phyloP scores from a whole-genome alignment of 2,888 invertebrate species.

The Laspeyria flexula region DNA sequence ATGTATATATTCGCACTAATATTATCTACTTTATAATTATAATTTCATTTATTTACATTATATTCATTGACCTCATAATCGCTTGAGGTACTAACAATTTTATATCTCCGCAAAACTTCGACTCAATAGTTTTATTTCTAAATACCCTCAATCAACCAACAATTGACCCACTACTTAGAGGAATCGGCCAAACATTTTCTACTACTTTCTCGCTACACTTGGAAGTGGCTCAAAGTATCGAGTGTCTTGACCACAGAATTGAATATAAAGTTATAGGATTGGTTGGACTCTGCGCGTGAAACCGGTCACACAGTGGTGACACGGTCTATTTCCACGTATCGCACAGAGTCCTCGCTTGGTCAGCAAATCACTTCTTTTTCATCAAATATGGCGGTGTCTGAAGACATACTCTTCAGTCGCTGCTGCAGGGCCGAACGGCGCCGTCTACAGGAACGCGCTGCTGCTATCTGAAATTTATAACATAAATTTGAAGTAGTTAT shows the following conservation, averaged over 20 bases:
- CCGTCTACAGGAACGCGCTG: slow-evolving; percentile 87
- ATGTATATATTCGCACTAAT: slow-evolving; percentile 57
- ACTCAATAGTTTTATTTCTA: slow-evolving; percentile 38
- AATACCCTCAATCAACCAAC: slow-evolving; percentile 51
- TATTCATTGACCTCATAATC: slow-evolving; percentile 40
- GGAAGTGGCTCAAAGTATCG: slow-evolving; percentile 17
- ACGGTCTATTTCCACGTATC: slow-evolving; percentile 95
- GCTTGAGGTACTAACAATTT: slow-evolving; percentile 26
- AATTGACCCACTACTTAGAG: slow-evolving; percentile 51
- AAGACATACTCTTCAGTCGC: slow-evolving; percentile 92
- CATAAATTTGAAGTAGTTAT: background rate
- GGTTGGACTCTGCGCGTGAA: slow-evolving; percentile 72
- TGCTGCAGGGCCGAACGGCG: slow-evolving; percentile 92
- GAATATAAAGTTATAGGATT: slow-evolving; percentile 9
- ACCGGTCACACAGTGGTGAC: slow-evolving; percentile 95
- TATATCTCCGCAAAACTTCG: slow-evolving; percentile 21
- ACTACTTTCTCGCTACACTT: slow-evolving; percentile 32
- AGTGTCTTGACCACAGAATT: slow-evolving; percentile 9
- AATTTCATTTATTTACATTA: slow-evolving; percentile 53
- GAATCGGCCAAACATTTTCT: slow-evolving; percentile 47
- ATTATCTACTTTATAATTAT: slow-evolving; percentile 47
- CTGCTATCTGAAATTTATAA: slow-evolving; percentile 62
- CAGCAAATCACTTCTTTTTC: slow-evolving; percentile 97
- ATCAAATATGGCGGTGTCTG: slow-evolving; percentile 93
- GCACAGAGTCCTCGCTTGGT: slow-evolving; percentile 98